Base-by-base conservation (phyloP, 2,888 invertebrate genomes). In the Lasioglossum malachurum region DNA sequence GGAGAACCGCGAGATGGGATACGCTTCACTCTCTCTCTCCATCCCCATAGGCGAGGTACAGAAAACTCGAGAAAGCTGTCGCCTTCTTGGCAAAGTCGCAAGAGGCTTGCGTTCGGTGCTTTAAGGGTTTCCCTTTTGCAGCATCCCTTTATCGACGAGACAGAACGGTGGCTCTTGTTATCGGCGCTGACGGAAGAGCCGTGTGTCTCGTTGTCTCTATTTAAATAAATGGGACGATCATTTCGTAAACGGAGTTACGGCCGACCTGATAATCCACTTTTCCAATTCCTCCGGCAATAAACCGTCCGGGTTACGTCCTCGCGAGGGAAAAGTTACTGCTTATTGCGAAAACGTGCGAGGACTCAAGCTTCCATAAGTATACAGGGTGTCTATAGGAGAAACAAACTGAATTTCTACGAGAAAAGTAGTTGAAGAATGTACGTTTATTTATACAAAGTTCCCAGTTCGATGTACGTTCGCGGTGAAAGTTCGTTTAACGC, bases 121-220 rank as follows among this genome's bases (percentile, higher is more conserved):
- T 35, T 23, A 82, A 74, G 69, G 57, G 57, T 79, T 82, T 60
- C 35, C 53, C 10, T 38, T 19, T 31, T n/a, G 38, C 23, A 16
- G 67, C 27, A 35, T 67, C 67, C 27, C 35, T 67, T 35, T 67
- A 67, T 31, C 19, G 31, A 31, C 69, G 7, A 44, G 44, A 57
- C 8, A 44, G 23, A 31, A 83, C 73, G 73, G 35, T 46, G 74
- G 69, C 75, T 57, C 75, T 80, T 75, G 69, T 75, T 60, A 75
- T 27, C 35, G 41, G 7, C 10, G 16, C 57, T n/a, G 38, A 80
- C 73, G 49, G 46, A 19, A 38, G 23, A 10, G 0, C 78, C 38
- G 69, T 23, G 23, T 1, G 23, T 2, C n/a, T n/a, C n/a, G n/a
- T n/a, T n/a, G 19, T 1, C 38, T 69, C 23, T 67, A 67, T 35